These are phyloP conservation scores for Microtus agrestis DNA, from an alignment of 2,797 vertebrate genomes.

Conservation along the genomic window DNA sequence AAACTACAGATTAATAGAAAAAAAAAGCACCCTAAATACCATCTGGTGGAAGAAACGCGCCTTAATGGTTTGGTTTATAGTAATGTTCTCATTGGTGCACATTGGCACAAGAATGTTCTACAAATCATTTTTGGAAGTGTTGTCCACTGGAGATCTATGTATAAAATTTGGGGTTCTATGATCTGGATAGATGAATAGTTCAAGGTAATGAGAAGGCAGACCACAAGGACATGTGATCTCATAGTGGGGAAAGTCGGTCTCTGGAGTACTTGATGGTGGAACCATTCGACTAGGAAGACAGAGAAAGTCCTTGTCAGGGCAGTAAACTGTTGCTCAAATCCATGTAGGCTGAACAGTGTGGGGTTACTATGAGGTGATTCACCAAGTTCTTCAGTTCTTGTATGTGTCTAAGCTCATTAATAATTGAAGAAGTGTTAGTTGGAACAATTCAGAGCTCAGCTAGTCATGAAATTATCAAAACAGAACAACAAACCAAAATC, in stretches of 20 bases:
- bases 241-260: background rate
- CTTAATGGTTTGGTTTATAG: background rate
- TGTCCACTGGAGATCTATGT: background rate
- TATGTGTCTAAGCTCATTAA: background rate
- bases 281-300: background rate
- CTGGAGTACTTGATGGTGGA: rapidly evolving
- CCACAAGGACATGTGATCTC: background rate
- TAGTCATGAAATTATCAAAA: conserved; percentile 6
- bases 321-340: background rate
- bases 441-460: conserved; percentile 20
- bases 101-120: background rate
- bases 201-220: background rate
- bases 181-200: background rate
- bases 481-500: background rate
- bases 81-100: background rate
- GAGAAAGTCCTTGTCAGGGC: background rate
- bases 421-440: background rate
- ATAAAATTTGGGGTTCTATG: background rate
- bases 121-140: background rate
- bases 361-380: background rate
- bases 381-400: conserved; percentile 13
- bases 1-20: background rate
- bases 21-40: background rate
- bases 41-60: background rate
- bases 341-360: background rate